Evolutionary conservation across 2,888 invertebrate genomes (phyloP), one percentile per base, ranked within the genome.

Genomic region (Nymphalis urticae): DNA sequence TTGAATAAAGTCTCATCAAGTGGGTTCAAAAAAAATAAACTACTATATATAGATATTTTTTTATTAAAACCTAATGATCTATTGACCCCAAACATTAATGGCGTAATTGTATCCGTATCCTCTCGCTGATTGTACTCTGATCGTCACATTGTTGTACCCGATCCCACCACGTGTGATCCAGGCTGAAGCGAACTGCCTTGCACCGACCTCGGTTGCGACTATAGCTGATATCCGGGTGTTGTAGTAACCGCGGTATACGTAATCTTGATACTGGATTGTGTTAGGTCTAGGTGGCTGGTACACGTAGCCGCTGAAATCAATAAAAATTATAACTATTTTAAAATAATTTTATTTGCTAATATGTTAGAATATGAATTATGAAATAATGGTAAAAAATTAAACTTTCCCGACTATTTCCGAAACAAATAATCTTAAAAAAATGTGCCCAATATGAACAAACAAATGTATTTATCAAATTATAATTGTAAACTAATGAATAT

Each of bases 71-170:
- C 4, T 2, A 9, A n/a, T n/a, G 2, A n/a, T 56, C 36, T 56
- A 86, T 47, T 80, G 84, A 32, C 89, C 89, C 84, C 85, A 90
- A 58, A 90, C 77, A 9, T 86, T 85, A 2, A 90, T 71, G 0
- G 78, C 70, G 69, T 88, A 90, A 69, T 90, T 82, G 65, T 84
- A 91, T 0, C 90, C 90, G 24, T 82, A 84, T 0, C 90, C 86
- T 1, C 81, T 78, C 0, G 80, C 76, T 0, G 88, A 82, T 17
- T 86, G 83, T 5, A 86, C 79, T 21, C 89, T 76, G 1, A 90
- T 69, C 0, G 87, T 87, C 0, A 79, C 86, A 24, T 85, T 84
- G 67, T 75, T 84, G 36, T 73, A 71, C 0, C 83, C 82, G 0
- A 87, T 48, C 0, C 90, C 89, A 27, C 73, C 82, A 0, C 64